Conservation (phyloP, 2,888 invertebrate species). For the Cryptus viduatorius region DNA sequence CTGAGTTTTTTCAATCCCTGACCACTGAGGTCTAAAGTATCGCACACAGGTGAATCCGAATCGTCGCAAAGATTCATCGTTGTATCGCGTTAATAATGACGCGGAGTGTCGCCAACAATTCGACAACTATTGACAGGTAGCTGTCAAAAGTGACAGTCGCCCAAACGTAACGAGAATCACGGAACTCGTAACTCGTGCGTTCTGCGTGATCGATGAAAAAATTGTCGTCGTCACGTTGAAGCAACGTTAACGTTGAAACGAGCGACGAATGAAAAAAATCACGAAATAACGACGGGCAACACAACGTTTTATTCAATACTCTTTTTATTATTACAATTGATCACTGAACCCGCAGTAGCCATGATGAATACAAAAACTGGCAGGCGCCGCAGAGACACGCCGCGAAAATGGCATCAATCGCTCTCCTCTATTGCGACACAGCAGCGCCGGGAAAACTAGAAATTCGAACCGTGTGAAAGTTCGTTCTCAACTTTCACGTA, state of each 20-base stretch:
- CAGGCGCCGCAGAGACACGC: neutral
- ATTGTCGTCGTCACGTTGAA: neutral
- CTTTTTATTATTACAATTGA: conserved; percentile 69
- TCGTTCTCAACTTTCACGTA: no score
- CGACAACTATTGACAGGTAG: conserved; percentile 43
- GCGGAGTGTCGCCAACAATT: conserved; percentile 23
- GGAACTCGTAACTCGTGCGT: conserved; percentile 17
- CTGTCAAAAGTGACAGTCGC: conserved; percentile 62
- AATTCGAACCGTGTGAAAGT: neutral
- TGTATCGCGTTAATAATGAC: neutral
- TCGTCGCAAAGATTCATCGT: conserved; percentile 69
- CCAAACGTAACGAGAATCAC: conserved; percentile 32
- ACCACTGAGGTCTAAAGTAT: conserved; percentile 91
- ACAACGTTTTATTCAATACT: conserved; percentile 29
- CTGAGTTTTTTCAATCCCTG: conserved; percentile 93
- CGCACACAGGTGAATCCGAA: conserved; percentile 80
- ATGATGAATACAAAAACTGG: conserved; percentile 80
- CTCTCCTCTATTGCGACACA: neutral
- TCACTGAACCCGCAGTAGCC: conserved; percentile 81
- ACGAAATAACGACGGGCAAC: conserved; percentile 23
- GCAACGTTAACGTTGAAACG: neutral
- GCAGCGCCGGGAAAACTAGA: neutral
- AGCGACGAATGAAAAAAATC: neutral
- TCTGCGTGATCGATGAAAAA: conserved; percentile 9
- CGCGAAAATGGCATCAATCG: conserved; percentile 8